phyloP scores from a whole-genome alignment of 2,113 vertebrate species.

The Poecile atricapillus region DNA sequence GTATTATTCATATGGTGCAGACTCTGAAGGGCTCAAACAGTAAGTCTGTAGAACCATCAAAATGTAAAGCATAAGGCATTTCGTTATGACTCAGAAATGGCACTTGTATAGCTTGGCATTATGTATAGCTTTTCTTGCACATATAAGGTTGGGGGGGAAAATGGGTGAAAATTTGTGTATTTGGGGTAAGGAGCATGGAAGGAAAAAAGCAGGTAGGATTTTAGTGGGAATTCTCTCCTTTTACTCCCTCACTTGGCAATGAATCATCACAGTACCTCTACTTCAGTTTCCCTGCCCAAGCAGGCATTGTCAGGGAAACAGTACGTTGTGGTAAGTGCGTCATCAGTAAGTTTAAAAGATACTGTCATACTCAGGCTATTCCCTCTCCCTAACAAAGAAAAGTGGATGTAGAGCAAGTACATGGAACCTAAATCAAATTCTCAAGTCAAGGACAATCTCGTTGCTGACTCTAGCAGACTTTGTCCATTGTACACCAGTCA shows the following conservation, averaged over 20 bases:
- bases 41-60: background rate
- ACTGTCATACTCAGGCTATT: background rate
- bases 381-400: background rate
- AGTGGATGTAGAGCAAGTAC: background rate
- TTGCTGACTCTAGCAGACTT: background rate
- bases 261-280: background rate
- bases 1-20: background rate
- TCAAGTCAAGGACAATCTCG: background rate
- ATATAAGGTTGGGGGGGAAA: background rate
- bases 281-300: background rate
- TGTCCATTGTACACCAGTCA: background rate
- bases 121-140: background rate
- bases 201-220: background rate
- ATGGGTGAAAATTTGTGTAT: background rate
- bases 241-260: background rate
- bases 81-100: background rate
- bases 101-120: background rate
- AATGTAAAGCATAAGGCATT: background rate
- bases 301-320: background rate
- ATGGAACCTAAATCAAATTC: background rate
- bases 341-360: background rate
- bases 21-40: background rate
- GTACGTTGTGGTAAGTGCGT: background rate
- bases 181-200: background rate
- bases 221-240: background rate